Conservation (phyloP, 1,140 invertebrate species). For the Saccostrea glomerata region DNA sequence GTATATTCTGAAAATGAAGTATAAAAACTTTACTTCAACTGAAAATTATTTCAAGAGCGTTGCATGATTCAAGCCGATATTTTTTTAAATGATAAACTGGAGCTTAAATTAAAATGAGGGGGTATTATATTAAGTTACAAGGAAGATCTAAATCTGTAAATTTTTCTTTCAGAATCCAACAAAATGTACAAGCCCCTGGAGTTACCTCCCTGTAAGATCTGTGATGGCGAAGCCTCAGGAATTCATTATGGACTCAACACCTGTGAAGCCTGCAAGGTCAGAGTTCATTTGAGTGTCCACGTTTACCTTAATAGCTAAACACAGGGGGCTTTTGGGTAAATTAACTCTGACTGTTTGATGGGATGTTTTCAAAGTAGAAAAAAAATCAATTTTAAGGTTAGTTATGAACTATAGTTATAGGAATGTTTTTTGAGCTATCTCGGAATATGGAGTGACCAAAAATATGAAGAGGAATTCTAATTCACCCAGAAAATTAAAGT, state of each 20-base stretch:
- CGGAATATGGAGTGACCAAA: background rate
- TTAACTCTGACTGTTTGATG: background rate
- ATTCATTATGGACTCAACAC: constrained; percentile 81
- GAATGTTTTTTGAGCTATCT: background rate
- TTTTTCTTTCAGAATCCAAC: background rate
- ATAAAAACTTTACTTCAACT: no score
- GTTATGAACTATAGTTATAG: background rate
- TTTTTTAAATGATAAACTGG: no score
- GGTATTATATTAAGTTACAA: no score
- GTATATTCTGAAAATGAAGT: no score
- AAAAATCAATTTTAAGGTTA: background rate
- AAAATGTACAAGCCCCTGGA: constrained; percentile 45
- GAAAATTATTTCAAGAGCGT: no score
- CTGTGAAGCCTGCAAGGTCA: constrained; percentile 80
- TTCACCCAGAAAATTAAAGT: no score
- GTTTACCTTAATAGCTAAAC: background rate
- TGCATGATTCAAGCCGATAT: no score
- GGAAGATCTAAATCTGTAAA: no score
- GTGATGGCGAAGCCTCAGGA: constrained; percentile 79
- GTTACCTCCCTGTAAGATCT: constrained; percentile 78
- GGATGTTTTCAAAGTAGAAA: background rate
- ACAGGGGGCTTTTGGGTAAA: background rate
- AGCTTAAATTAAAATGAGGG: no score
- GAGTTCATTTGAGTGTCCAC: constrained; percentile 25
- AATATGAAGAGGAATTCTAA: background rate